Evolutionary conservation across 2,888 invertebrate species (phyloP).

Genomic region (Helicoverpa assulta): DNA sequence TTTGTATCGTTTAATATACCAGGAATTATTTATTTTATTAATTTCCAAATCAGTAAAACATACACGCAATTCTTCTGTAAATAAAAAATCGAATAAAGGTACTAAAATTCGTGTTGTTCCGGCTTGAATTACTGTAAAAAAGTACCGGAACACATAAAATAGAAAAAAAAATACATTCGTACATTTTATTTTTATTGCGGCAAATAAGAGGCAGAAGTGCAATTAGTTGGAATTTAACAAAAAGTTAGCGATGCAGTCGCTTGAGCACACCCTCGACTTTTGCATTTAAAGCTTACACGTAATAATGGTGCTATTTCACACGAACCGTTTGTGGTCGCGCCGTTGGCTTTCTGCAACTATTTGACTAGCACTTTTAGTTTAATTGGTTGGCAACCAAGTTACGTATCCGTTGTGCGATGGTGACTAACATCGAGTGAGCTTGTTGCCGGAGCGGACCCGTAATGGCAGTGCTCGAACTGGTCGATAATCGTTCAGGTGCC

Average conservation of each 20-base stretch:
- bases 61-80: background rate
- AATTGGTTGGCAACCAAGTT: conserved; percentile 54
- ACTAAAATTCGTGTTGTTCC: background rate
- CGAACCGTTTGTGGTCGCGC: conserved; percentile 46
- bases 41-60: no score
- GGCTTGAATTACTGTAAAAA: background rate
- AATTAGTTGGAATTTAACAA: conserved; percentile 50
- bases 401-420: conserved; percentile 10
- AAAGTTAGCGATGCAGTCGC: conserved; percentile 42
- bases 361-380: conserved; percentile 42
- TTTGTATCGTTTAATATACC: no score
- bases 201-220: conserved; percentile 24
- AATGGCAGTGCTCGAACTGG: background rate
- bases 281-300: conserved; percentile 55
- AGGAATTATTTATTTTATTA: no score
- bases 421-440: conserved; percentile 1
- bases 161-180: conserved; percentile 5
- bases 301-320: conserved; percentile 50
- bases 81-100: background rate
- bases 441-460: background rate
- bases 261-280: conserved; percentile 32
- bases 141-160: conserved; percentile 1
- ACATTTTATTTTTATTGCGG: conserved; percentile 36
- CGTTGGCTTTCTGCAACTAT: conserved; percentile 46
- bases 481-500: background rate